These are phyloP conservation scores for Xerus inauris DNA, from an alignment of 2,113 vertebrate species.

Conservation along the genomic window DNA sequence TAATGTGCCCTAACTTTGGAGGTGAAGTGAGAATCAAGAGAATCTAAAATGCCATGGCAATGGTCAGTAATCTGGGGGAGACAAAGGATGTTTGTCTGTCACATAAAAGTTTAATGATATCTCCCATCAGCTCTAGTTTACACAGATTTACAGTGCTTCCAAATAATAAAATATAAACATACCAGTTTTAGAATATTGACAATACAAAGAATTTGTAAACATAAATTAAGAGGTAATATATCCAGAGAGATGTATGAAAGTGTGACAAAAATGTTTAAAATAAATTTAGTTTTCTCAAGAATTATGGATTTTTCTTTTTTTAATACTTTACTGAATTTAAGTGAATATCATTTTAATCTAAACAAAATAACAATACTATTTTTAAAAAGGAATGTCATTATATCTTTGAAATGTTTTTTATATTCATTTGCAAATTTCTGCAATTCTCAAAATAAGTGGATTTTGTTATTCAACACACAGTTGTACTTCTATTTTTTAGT, in stretches of 20 bases:
- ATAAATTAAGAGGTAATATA: background rate
- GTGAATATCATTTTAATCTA: background rate
- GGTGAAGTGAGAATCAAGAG: background rate
- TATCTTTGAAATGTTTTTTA: background rate
- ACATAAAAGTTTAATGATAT: background rate
- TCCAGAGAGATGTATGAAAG: background rate
- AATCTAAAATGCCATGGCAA: background rate
- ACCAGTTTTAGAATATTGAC: background rate
- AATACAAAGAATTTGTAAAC: background rate
- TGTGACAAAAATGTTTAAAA: background rate
- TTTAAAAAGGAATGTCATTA: background rate
- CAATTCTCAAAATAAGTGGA: slow-evolving; percentile 28
- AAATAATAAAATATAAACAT: background rate
- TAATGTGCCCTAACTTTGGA: background rate
- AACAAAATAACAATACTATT: background rate
- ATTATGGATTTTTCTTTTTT: background rate
- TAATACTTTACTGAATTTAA: background rate
- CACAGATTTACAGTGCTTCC: background rate
- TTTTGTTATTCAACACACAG: background rate
- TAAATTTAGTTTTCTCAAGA: background rate
- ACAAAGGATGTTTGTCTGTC: background rate
- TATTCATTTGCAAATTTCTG: background rate
- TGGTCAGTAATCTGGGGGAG: background rate
- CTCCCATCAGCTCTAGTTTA: background rate
- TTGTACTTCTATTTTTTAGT: slow-evolving; percentile 18